Percentiles rank a stretch among this genome's conserved stretches.
phyloP scores from a whole-genome alignment of 2,797 vertebrate genomes.

The Manis pentadactyla region DNA sequence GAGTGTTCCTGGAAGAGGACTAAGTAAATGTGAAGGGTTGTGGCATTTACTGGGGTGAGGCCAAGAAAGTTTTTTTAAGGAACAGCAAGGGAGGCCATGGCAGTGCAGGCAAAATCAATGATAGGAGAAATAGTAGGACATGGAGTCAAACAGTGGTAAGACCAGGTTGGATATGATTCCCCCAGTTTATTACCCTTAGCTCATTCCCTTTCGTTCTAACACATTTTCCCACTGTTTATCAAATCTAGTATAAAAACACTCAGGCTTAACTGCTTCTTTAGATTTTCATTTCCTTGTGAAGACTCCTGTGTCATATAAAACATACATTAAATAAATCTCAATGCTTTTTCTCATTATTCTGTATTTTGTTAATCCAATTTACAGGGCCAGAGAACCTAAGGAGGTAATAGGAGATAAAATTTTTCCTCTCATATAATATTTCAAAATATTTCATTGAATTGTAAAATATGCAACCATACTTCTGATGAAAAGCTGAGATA shows the following conservation, averaged over 20 bases:
- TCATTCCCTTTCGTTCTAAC: not conserved
- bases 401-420: not conserved
- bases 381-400: not conserved
- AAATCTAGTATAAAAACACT: not conserved
- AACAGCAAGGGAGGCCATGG: not conserved
- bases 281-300: not conserved
- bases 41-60: no score
- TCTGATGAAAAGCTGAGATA: not conserved
- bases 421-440: not conserved
- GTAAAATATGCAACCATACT: not conserved
- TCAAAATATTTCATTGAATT: conserved; percentile 10
- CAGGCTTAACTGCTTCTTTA: not conserved
- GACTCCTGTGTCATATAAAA: not conserved
- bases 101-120: not conserved
- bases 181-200: not conserved
- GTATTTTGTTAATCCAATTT: not conserved
- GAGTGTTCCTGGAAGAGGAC: not conserved
- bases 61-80: not conserved
- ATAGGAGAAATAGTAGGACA: not conserved
- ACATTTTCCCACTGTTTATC: not conserved
- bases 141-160: not conserved
- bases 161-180: not conserved
- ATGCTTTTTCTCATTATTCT: not conserved
- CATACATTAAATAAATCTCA: not conserved
- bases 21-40: not conserved